Evolutionary conservation across 2,888 invertebrate species (phyloP).

Genomic region (Drosophila merina): DNA sequence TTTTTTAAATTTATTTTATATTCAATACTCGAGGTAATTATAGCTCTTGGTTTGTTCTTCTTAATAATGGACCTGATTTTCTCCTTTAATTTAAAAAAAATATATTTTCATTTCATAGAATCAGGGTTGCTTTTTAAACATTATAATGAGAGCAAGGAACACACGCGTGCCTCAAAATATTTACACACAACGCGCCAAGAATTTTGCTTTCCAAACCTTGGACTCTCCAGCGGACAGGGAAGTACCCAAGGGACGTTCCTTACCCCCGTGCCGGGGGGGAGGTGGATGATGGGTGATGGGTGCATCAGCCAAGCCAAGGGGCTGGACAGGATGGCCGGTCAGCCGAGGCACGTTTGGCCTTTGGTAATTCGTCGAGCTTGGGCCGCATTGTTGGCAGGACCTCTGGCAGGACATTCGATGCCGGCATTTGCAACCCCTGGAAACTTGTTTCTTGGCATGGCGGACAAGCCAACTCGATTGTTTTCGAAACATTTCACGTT

Average conservation of each 20-base stretch:
- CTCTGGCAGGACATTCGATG: conserved; percentile 39
- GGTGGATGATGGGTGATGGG: conserved; percentile 1
- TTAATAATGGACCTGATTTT: not conserved
- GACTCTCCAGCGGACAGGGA: conserved; percentile 4
- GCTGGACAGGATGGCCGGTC: conserved; percentile 68
- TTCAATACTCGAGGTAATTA: no score
- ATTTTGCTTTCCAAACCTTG: conserved; percentile 1
- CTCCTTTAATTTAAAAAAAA: conserved; percentile 9
- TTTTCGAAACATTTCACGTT: conserved; percentile 54
- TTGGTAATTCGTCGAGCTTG: conserved; percentile 79
- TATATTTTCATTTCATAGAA: conserved; percentile 7
- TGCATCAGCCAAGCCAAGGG: not conserved
- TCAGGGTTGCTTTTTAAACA: conserved; percentile 52
- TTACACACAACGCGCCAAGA: conserved; percentile 75
- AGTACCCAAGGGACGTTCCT: conserved; percentile 2
- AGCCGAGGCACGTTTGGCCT: conserved; percentile 64
- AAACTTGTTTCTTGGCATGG: conserved; percentile 53
- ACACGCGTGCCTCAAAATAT: conserved; percentile 80
- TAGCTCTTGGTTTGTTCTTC: no score
- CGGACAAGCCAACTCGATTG: conserved; percentile 48
- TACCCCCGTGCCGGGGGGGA: conserved; percentile 1
- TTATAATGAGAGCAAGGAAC: conserved; percentile 76
- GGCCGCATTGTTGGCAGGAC: conserved; percentile 20
- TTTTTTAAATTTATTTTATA: no score
- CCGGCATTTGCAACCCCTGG: conserved; percentile 58